Evolutionary conservation across 2,113 vertebrate species (phyloP), one percentile per base, ranked within the genome.

Genomic region (Syngnathus typhle): DNA sequence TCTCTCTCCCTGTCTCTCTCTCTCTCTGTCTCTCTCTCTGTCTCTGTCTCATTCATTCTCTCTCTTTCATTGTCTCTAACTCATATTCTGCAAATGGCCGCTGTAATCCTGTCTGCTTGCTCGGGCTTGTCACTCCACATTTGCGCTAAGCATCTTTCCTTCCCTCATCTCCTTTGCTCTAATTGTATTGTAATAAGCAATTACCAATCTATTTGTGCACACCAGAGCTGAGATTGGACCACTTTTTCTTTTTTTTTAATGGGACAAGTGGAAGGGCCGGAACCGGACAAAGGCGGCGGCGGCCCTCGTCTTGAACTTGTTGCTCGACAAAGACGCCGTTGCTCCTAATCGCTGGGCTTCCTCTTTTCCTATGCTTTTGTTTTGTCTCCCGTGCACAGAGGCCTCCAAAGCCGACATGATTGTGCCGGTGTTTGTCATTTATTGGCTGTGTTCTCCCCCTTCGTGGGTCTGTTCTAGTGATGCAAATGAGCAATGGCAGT

Each of bases 151-250:
- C 85, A 80, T 84, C 83, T 88, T 87, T 85, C 78, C 87, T 80
- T 84, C 82, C 66, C 85, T 88, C 84, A 85, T 89, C 84, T 83
- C 79, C 83, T 90, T 87, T 84, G 72, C 80, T 73, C 84, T 89
- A 89, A 92, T 90, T 91, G 88, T 88, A 89, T 89, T 89, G 87
- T 87, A 88, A 89, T 89, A 90, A 89, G 84, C 84, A 90, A 89
- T 92, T 90, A 91, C 79, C 72, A 76, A 74, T 91, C 78, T 86
- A 88, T 91, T 90, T 89, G 80, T 86, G 82, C 80, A 73, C 85
- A 72, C 80, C 75, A 85, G 83, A 88, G 84, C 87, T 82, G 80
- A 87, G 89, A 88, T 85, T 88, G 85, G 82, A 68, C 84, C 86
- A 88, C 80, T 87, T 89, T 32, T 32, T n/a, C n/a, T n/a, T 27